phyloP scores from a whole-genome alignment of 2,888 invertebrate species.

The Platerodrilus igneus region DNA sequence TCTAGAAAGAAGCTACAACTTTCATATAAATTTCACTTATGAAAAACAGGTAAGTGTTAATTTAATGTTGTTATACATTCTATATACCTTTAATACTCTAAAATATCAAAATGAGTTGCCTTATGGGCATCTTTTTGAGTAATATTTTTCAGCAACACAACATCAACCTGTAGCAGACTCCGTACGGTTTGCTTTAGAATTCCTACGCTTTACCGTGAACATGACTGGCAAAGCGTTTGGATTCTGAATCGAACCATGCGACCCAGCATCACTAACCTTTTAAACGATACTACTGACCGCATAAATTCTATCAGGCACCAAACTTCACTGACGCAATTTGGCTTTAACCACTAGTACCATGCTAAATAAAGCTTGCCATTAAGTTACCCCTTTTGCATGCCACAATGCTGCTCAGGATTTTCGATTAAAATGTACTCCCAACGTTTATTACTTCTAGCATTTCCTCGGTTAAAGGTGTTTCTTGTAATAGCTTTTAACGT shows the following conservation, averaged over 20 bases:
- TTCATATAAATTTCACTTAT: too few species aligned
- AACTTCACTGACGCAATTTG: slow-evolving; percentile 18
- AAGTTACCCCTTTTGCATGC: slow-evolving; percentile 23
- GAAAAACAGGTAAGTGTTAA: too few species aligned
- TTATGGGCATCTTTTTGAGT: too few species aligned
- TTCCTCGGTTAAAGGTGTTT: slow-evolving; percentile 11
- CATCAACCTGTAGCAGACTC: too few species aligned
- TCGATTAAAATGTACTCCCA: too few species aligned
- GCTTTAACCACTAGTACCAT: slow-evolving; percentile 22
- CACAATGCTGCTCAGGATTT: too few species aligned
- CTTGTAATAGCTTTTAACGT: too few species aligned
- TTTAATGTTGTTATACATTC: too few species aligned
- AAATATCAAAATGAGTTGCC: too few species aligned
- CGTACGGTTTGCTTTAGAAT: slow-evolving; percentile 81
- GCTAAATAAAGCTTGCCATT: slow-evolving; percentile 30
- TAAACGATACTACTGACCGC: slow-evolving; percentile 11
- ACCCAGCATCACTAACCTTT: slow-evolving; percentile 19
- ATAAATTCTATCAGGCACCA: slow-evolving; percentile 20
- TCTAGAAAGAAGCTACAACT: too few species aligned
- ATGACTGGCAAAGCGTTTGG: slow-evolving; percentile 88
- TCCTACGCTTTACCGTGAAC: slow-evolving; percentile 91
- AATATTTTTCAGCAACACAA: too few species aligned
- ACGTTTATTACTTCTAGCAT: slow-evolving; percentile 15
- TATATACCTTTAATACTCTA: too few species aligned
- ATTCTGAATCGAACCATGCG: slow-evolving; percentile 77